Evolutionary conservation across 2,113 vertebrate genomes (phyloP).

Genomic region (Heptranchias perlo): DNA sequence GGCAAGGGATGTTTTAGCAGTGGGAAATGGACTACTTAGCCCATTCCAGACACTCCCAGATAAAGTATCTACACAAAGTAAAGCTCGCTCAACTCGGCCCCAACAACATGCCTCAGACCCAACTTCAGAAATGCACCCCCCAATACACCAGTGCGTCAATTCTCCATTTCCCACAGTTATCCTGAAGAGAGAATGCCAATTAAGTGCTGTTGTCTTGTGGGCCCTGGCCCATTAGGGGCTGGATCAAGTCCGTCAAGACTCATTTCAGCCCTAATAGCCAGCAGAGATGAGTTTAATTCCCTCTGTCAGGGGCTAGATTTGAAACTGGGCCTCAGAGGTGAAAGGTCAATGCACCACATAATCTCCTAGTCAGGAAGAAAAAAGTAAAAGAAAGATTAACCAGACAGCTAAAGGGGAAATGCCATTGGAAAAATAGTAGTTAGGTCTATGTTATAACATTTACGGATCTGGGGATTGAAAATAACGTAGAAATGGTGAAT

Average conservation of each 20-base stretch:
- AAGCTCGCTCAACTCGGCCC: not conserved
- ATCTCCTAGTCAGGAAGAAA: not conserved
- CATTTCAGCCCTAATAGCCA: not conserved
- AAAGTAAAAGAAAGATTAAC: not conserved
- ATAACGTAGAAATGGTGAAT: not conserved
- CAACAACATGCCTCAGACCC: not conserved
- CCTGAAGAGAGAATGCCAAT: not conserved
- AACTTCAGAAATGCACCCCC: not conserved
- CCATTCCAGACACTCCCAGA: not conserved
- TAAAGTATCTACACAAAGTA: not conserved
- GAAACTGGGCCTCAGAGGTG: not conserved
- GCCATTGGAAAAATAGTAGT: not conserved
- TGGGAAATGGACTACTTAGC: not conserved
- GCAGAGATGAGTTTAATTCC: not conserved
- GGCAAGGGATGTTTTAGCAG: not conserved
- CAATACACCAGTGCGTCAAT: not conserved
- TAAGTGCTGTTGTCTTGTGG: not conserved
- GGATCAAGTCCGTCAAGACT: not conserved
- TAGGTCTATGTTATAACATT: not conserved
- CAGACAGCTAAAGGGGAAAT: not conserved
- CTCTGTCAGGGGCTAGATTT: not conserved
- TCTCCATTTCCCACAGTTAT: not conserved
- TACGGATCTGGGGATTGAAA: not conserved
- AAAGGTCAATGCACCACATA: not conserved
- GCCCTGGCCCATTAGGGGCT: not conserved